phyloP scores from a whole-genome alignment of 2,888 invertebrate species.

The Coenonympha glycerion region DNA sequence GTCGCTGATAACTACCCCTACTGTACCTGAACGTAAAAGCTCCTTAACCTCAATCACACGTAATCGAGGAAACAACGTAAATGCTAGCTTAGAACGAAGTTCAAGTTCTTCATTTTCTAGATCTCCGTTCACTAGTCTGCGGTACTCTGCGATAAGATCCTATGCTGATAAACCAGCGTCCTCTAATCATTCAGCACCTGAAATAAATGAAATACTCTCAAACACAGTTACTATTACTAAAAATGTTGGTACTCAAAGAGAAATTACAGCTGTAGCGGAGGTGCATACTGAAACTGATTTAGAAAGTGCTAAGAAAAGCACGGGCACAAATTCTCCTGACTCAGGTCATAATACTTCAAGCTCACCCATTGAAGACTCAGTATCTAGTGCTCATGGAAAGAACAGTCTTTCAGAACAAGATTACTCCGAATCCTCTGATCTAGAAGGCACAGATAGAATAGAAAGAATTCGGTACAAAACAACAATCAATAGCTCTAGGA shows the following conservation, averaged over 20 bases:
- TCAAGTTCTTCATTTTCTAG: constrained; percentile 58
- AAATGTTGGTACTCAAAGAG: constrained; percentile 62
- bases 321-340: constrained; percentile 85
- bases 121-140: constrained; percentile 60
- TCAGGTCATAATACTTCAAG: constrained; percentile 88
- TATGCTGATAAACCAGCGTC: constrained; percentile 53
- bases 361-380: constrained; percentile 84
- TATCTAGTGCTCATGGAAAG: constrained; percentile 82
- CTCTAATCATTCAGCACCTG: constrained; percentile 57
- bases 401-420: constrained; percentile 86
- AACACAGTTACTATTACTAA: constrained; percentile 61
- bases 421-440: constrained; percentile 89
- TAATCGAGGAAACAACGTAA: constrained; percentile 69
- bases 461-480: constrained; percentile 91
- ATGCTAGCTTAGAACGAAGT: constrained; percentile 75
- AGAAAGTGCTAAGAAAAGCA: constrained; percentile 71
- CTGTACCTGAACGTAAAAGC: constrained; percentile 88
- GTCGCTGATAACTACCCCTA: constrained; percentile 80
- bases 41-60: constrained; percentile 79
- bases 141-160: constrained; percentile 53
- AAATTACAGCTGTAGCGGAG: constrained; percentile 77
- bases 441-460: constrained; percentile 90
- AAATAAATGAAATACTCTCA: constrained; percentile 49
- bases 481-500: constrained; percentile 88
- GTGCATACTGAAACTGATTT: constrained; percentile 69